Base-by-base conservation (phyloP, 2,797 vertebrate species). In the Protosalanx chinensis region DNA sequence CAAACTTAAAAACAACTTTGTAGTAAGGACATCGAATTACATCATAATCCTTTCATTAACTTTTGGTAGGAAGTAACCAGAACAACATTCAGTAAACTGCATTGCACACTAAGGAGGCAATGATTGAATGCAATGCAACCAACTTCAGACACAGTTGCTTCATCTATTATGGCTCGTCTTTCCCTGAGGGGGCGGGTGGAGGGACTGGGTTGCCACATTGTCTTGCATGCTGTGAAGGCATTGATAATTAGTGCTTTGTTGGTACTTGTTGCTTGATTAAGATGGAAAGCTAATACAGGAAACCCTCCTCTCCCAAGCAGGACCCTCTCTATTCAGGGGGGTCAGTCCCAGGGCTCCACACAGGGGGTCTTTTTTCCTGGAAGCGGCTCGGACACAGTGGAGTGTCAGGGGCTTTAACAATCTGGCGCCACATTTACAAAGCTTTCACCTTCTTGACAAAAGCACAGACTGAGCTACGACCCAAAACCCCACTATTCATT, bases 401-500 rank as follows among this genome's bases (percentile, higher is more conserved):
- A 91, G 92, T 92, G 92, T 93, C 91, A 89, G 90, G 85, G 88
- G 88, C 89, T 93, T 92, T 91, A 93, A 92, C 90, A 90, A 93
- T 90, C 91, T 88, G 92, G 92, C 92, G 92, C 92, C 92, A 92
- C 89, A 88, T 91, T 92, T 90, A 91, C 90, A 93, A 93, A 93
- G 92, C 90, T 86, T 92, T 93, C 90, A 92, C 91, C 92, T 93
- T 91, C 89, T 85, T 81, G 87, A 94, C 92, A 93, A 94, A 93
- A 85, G 89, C 89, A 67, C 88, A 92, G 93, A 92, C 91, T 91
- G 90, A 93, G 90, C 92, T 92, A 91, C 91, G 87, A 90, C 89
- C 90, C 85, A 87, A 92, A 91, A 90, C 86, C 88, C 88, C 84
- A 83, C 90, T 83, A 91, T 91, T 91, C 90, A 91, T 83, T 88